Evolutionary conservation across 2,888 invertebrate genomes (phyloP).

Genomic region (Noctuana brunneofusca): DNA sequence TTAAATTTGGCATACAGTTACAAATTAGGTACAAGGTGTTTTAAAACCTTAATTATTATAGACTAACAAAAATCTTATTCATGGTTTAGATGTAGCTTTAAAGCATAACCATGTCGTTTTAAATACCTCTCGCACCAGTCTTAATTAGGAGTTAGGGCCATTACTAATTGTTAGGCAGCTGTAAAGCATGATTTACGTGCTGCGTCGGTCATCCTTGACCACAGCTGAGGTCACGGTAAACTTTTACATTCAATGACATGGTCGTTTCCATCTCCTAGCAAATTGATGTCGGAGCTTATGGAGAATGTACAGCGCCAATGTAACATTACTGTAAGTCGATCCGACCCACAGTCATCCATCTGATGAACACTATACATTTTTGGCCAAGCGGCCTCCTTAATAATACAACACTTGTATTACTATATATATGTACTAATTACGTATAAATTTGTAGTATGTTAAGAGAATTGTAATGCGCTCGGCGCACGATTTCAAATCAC

Average conservation of each 20-base stretch:
- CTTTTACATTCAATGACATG: constrained; percentile 18
- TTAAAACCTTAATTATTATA: constrained; percentile 62
- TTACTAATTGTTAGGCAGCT: constrained; percentile 51
- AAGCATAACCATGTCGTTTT: constrained; percentile 63
- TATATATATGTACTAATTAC: constrained; percentile 59
- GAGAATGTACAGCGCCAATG: neutral
- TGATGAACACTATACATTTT: constrained; percentile 36
- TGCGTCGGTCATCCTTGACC: constrained; percentile 5
- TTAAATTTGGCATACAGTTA: constrained; percentile 74
- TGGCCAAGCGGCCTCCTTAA: constrained; percentile 43
- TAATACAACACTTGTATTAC: constrained; percentile 47
- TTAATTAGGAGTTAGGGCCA: constrained; percentile 44
- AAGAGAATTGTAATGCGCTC: constrained; percentile 65
- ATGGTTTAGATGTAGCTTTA: constrained; percentile 75
- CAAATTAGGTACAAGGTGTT: constrained; percentile 70
- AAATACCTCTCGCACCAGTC: constrained; percentile 58
- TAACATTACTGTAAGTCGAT: constrained; percentile 19
- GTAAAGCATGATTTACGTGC: constrained; percentile 38
- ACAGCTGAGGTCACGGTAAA: constrained; percentile 16
- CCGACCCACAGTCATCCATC: constrained; percentile 31
- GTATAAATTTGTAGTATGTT: constrained; percentile 77
- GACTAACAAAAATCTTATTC: constrained; percentile 70
- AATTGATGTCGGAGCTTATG: neutral
- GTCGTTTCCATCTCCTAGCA: constrained; percentile 16
- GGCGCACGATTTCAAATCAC: constrained; percentile 78